phyloP scores from a whole-genome alignment of 1,140 invertebrate species.

The Atopsyche davidsoni region DNA sequence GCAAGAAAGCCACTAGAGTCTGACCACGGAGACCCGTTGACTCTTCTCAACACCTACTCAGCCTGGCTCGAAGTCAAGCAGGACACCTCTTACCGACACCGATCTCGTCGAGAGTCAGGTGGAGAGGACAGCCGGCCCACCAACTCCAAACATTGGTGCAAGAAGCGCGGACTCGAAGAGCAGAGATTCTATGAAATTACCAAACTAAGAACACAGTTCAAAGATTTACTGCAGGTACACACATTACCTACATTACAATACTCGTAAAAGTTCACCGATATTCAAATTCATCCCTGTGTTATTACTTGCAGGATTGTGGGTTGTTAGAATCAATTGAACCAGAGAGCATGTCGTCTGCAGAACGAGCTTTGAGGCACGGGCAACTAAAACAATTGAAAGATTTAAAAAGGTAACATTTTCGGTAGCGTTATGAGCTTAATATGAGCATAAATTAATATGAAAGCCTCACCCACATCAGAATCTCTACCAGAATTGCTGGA shows the following conservation, averaged over 20 bases:
- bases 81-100: slow-evolving; percentile 31
- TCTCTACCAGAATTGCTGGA: no score
- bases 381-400: slow-evolving; percentile 80
- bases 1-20: slow-evolving; percentile 78
- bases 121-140: slow-evolving; percentile 33
- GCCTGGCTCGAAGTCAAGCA: slow-evolving; percentile 83
- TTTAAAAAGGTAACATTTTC: slow-evolving; percentile 59
- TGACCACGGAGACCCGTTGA: slow-evolving; percentile 93
- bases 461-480: no score
- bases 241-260: slow-evolving; percentile 4
- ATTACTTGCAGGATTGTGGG: slow-evolving; percentile 56
- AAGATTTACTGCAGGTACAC: slow-evolving; percentile 69
- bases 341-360: slow-evolving; percentile 62
- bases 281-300: slow-evolving; percentile 18
- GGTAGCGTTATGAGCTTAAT: no score
- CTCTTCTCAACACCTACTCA: slow-evolving; percentile 80
- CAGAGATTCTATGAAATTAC: slow-evolving; percentile 95
- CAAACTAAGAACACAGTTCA: slow-evolving; percentile 86
- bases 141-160: slow-evolving; percentile 76
- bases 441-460: no score
- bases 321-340: slow-evolving; percentile 54
- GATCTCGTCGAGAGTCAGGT: slow-evolving; percentile 16
- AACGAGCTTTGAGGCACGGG: slow-evolving; percentile 74
- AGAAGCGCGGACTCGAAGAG: slow-evolving; percentile 83
- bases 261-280: not conserved